Percentiles rank a stretch among this genome's conserved stretches.
Evolutionary conservation across 2,797 vertebrate species (phyloP).

Genomic region (Eidolon dupreanum): DNA sequence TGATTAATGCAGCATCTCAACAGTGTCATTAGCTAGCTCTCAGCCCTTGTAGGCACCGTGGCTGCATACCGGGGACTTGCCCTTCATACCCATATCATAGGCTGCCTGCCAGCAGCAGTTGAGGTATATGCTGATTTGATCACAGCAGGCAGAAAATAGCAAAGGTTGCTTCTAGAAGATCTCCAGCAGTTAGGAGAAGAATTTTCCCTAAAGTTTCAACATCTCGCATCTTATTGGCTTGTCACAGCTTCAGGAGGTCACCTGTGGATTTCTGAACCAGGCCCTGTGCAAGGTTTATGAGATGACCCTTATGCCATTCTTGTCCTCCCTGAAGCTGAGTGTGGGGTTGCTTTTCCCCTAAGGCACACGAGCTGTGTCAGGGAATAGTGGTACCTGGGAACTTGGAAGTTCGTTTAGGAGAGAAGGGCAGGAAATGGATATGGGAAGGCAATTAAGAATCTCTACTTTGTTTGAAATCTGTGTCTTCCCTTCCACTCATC

Average conservation of each 20-base stretch:
- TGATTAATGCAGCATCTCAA: background rate
- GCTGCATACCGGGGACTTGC: background rate
- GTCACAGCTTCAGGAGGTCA: background rate
- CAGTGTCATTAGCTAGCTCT: background rate
- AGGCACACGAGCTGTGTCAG: background rate
- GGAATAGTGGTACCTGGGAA: background rate
- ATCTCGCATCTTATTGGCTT: background rate
- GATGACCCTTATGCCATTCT: background rate
- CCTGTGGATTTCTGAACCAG: background rate
- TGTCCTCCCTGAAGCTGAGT: background rate
- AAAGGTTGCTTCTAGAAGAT: constrained; percentile 8
- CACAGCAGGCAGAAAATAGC: background rate
- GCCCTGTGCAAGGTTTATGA: background rate
- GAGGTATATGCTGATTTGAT: background rate
- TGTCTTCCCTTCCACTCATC: background rate
- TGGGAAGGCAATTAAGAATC: background rate
- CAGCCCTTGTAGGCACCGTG: background rate
- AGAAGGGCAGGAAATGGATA: background rate
- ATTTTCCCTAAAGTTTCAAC: background rate
- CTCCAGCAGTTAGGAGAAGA: constrained; percentile 30
- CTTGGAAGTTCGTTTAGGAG: background rate
- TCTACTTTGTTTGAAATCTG: background rate
- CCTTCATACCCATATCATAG: background rate
- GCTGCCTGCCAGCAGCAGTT: background rate
- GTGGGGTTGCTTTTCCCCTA: background rate